Evolutionary conservation across 2,113 vertebrate genomes (phyloP).

Genomic region (Anolis sagrei): DNA sequence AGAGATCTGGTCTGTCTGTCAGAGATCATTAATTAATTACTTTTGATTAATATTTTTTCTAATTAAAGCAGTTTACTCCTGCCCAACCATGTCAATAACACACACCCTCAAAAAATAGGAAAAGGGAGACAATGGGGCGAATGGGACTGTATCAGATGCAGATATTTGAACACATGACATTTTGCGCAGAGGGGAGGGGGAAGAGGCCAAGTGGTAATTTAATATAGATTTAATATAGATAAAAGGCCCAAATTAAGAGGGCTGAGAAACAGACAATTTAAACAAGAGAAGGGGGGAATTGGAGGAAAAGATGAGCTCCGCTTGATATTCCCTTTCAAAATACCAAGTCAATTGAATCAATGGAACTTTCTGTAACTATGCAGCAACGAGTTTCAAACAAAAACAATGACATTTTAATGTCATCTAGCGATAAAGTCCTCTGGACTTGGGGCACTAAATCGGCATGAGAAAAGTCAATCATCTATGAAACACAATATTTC

Average conservation of each 20-base stretch:
- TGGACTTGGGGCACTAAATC: background rate
- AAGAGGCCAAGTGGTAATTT: slow-evolving; percentile 65
- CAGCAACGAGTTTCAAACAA: no score
- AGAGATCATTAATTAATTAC: no score
- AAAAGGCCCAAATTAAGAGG: slow-evolving; percentile 75
- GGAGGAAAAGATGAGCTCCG: background rate
- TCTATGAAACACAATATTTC: no score
- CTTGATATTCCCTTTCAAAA: background rate
- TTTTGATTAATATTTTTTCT: no score
- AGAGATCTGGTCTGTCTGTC: no score
- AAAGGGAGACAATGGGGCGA: rapidly evolving
- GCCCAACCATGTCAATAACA: slow-evolving; percentile 67
- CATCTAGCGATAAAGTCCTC: no score
- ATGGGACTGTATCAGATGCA: background rate
- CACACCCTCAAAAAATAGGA: background rate
- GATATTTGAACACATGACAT: slow-evolving; percentile 61
- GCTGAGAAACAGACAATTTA: slow-evolving; percentile 58
- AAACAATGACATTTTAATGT: no score
- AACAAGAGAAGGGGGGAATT: background rate
- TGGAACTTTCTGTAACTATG: no score
- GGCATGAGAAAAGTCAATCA: background rate
- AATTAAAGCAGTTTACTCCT: slow-evolving; percentile 50
- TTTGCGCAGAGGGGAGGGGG: slow-evolving; percentile 25
- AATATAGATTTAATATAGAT: slow-evolving; percentile 59
- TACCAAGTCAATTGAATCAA: no score